Percentiles rank a stretch among this genome's conserved stretches.
phyloP scores from a whole-genome alignment of 2,113 vertebrate genomes.

The Steatornis caripensis region DNA sequence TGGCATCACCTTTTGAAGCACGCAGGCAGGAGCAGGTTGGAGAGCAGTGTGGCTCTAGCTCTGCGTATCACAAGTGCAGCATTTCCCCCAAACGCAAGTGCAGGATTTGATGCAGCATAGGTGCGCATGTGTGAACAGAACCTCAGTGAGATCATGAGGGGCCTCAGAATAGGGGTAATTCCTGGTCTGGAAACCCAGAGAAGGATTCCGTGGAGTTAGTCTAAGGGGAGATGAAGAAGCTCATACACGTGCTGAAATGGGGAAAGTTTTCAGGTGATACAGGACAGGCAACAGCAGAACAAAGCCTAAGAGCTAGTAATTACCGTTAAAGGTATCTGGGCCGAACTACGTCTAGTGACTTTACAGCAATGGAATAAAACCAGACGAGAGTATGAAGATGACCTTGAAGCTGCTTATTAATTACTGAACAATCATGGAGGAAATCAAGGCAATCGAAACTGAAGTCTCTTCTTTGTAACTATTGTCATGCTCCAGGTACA shows the following conservation, averaged over 20 bases:
- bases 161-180: neutral
- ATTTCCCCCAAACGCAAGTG: neutral
- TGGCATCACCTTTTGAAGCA: accelerated
- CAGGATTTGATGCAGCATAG: neutral
- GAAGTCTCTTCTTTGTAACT: neutral
- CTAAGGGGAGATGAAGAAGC: neutral
- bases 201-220: neutral
- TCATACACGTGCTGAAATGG: neutral
- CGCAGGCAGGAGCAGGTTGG: neutral
- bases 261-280: neutral
- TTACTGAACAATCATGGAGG: neutral
- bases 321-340: neutral
- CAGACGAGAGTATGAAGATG: neutral
- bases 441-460: neutral
- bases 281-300: neutral
- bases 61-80: neutral
- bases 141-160: neutral
- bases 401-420: neutral
- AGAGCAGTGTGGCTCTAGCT: neutral
- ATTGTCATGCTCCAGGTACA: neutral
- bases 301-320: neutral
- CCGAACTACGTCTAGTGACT: neutral
- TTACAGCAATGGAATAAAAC: neutral
- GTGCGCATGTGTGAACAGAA: neutral
- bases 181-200: neutral